Base-by-base conservation (phyloP, 2,113 vertebrate genomes). In the Nibea albiflora region DNA sequence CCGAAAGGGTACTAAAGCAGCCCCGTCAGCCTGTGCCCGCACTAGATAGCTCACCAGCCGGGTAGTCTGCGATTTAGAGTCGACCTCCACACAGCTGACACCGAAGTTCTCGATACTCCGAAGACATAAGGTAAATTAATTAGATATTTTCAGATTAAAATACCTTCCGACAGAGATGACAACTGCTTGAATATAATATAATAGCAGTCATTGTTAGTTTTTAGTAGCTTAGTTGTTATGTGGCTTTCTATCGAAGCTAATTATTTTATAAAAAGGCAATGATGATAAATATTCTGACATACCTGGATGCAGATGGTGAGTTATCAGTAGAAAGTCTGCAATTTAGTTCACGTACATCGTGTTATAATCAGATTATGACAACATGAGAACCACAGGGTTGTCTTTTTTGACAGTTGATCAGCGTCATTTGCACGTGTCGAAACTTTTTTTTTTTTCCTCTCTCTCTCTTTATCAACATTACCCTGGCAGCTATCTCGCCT, bases 71-170 rank as follows among this genome's bases (percentile, higher is more conserved):
- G 4, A 24, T 0, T 5, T 0, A 0, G n/a, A 5, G 26, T 0
- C 16, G 39, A 60, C 20, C 0, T 24, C 2, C 2, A 12, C 31
- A 2, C 0, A 0, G 1, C 8, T 50, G 8, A 9, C 22, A 20
- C 4, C 1, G 58, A 57, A 35, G 39, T 20, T 39, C 19, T 62
- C 19, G 0, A 15, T 2, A 26, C 4, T 35, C 20, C 0, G 7
- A 77, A 47, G 80, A 70, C 24, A 7, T 57, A 92, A 91, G 91
- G 92, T 92, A 93, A 88, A 47, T 16, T 0, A 24, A 39, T 69
- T 4, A 20, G 19, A 24, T 35, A 3, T 31, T 5, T 26, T 53
- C 58, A 12, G 31, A 16, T 22, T 50, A 50, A 50, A 5, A 54
- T 17, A 46, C 16, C 26, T 2, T 42, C 11, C 9, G 5, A 20